Evolutionary conservation across 2,113 vertebrate genomes (phyloP).

Genomic region (Nycticryphes semicollaris): DNA sequence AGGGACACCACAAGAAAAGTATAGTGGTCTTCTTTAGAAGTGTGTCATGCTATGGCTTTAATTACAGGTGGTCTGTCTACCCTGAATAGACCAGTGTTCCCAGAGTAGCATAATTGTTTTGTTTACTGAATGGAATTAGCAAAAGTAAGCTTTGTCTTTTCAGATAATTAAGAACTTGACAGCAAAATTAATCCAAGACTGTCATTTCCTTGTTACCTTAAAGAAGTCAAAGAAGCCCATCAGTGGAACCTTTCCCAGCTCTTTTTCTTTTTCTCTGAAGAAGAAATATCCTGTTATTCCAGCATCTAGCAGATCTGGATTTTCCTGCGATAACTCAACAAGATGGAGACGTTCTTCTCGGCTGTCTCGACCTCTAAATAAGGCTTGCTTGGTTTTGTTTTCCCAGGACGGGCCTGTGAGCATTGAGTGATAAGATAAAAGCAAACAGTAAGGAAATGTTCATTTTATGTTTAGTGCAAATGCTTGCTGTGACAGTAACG

Average conservation of each 20-base stretch:
- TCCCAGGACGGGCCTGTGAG: slow-evolving; percentile 83
- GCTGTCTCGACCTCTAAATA: slow-evolving; percentile 92
- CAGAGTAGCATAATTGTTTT: neutral
- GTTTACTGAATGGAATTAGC: neutral
- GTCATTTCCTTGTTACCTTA: slow-evolving; percentile 78
- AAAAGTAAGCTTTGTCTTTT: neutral
- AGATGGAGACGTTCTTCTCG: slow-evolving; percentile 87
- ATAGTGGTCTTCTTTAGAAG: neutral
- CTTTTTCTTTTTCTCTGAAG: slow-evolving; percentile 89
- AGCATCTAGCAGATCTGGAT: slow-evolving; percentile 88
- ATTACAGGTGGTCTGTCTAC: neutral
- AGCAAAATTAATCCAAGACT: neutral
- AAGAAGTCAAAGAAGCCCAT: slow-evolving; percentile 97
- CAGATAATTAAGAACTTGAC: neutral
- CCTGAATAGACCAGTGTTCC: neutral
- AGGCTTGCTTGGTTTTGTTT: slow-evolving; percentile 86
- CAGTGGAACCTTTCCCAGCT: slow-evolving; percentile 84
- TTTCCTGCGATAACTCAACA: slow-evolving; percentile 82
- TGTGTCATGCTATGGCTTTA: neutral
- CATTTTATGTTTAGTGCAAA: neutral
- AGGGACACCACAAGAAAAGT: neutral
- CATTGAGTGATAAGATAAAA: slow-evolving; percentile 9
- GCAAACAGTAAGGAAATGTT: neutral
- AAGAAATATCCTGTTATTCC: slow-evolving; percentile 96
- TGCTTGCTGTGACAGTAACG: neutral